Conservation (phyloP, 2,888 invertebrate genomes). For the Tetropium fuscum region DNA sequence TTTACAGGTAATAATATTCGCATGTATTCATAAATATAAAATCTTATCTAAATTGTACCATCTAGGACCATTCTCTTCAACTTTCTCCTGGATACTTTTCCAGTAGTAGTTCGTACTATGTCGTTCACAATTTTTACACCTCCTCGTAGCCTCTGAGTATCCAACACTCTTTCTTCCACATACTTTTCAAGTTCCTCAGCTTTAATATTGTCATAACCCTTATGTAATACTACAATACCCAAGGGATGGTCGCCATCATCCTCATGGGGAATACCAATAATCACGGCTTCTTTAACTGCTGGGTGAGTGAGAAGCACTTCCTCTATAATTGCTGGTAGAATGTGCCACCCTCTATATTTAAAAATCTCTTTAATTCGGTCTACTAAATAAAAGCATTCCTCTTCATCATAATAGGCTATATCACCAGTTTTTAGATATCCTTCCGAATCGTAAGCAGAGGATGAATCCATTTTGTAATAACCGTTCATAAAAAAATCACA, state of each 20-base stretch:
- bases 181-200: conserved; percentile 62
- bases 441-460: conserved; percentile 60
- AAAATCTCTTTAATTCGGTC: conserved; percentile 68
- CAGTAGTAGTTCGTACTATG: conserved; percentile 31
- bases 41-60: neutral
- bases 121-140: conserved; percentile 35
- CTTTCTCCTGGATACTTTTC: conserved; percentile 28
- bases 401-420: conserved; percentile 66
- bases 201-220: conserved; percentile 51
- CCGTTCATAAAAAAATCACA: conserved; percentile 59
- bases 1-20: too few species aligned
- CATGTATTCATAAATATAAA: too few species aligned
- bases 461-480: conserved; percentile 65
- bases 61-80: conserved; percentile 18
- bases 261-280: conserved; percentile 74
- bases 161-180: conserved; percentile 30
- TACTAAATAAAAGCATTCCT: conserved; percentile 64
- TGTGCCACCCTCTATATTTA: conserved; percentile 67
- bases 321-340: conserved; percentile 56
- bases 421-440: conserved; percentile 68
- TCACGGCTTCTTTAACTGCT: conserved; percentile 46
- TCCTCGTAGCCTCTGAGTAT: conserved; percentile 32
- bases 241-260: conserved; percentile 78
- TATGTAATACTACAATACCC: conserved; percentile 34
- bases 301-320: conserved; percentile 49